A percentile compares a stretch with the other conserved stretches of the same genome.
These are phyloP conservation scores for Rachycentron canadum DNA, from an alignment of 2,797 vertebrate genomes.

Conservation along the genomic window DNA sequence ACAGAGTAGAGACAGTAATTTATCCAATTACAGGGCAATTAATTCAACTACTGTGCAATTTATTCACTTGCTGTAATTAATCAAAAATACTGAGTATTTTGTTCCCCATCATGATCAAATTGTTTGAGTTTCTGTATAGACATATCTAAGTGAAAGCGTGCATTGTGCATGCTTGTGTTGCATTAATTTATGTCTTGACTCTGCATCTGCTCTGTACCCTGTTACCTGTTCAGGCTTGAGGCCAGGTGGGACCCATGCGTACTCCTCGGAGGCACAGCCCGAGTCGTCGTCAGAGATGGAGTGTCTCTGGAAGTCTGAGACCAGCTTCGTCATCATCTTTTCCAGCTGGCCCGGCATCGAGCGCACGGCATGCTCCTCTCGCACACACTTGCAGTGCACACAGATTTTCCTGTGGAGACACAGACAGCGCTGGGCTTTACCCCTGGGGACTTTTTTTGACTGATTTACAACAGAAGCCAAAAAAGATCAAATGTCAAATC, in stretches of 20 bases:
- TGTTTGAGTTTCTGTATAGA: slow-evolving; percentile 35
- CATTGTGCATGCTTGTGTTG: neutral
- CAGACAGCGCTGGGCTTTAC: slow-evolving; percentile 19
- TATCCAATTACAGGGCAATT: slow-evolving; percentile 36
- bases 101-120: slow-evolving; percentile 13
- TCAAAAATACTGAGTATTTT: slow-evolving; percentile 17
- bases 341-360: slow-evolving; percentile 90
- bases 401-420: slow-evolving; percentile 91
- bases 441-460: slow-evolving; percentile 5
- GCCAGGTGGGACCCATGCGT: slow-evolving; percentile 93
- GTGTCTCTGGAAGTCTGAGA: slow-evolving; percentile 92
- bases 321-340: slow-evolving; percentile 92
- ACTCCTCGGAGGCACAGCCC: slow-evolving; percentile 93
- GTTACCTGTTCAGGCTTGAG: slow-evolving; percentile 94
- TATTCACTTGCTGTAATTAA: slow-evolving; percentile 25
- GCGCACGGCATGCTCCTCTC: slow-evolving; percentile 91
- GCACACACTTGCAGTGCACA: slow-evolving; percentile 93
- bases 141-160: slow-evolving; percentile 27
- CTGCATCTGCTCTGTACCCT: neutral
- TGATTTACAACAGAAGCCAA: slow-evolving; percentile 56
- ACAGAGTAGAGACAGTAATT: slow-evolving; percentile 14
- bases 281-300: slow-evolving; percentile 93
- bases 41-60: slow-evolving; percentile 24
- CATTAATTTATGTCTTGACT: slow-evolving; percentile 17
- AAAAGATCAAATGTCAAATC: slow-evolving; percentile 32